phyloP scores from a whole-genome alignment of 2,888 invertebrate genomes.

The Pandemis cinnamomeana region DNA sequence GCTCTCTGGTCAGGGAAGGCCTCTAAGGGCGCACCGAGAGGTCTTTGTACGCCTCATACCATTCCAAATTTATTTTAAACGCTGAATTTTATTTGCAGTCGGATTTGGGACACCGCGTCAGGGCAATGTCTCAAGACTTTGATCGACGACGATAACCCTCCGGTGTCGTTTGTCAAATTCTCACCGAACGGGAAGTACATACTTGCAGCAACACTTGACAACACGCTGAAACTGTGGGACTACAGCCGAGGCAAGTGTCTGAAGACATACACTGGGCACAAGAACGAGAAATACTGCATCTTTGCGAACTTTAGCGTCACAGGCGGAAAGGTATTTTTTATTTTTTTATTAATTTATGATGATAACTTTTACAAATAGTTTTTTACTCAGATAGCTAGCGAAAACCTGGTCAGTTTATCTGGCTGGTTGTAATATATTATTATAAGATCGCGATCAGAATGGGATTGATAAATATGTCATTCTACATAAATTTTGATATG shows the following conservation, averaged over 20 bases:
- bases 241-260: conserved; percentile 99
- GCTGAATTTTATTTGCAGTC: conserved; percentile 87
- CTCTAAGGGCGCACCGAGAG: no score
- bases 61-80: neutral
- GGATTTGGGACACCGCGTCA: conserved; percentile 99
- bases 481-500: no score
- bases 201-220: conserved; percentile 98
- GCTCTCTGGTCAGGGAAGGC: no score
- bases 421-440: no score
- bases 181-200: conserved; percentile 99
- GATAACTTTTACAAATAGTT: no score
- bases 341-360: no score
- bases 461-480: no score
- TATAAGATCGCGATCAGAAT: no score
- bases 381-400: no score
- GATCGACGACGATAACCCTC: conserved; percentile 99
- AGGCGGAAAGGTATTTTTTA: conserved; percentile 93
- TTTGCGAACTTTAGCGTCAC: conserved; percentile 99
- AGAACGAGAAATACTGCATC: conserved; percentile 99
- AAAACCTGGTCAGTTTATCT: no score
- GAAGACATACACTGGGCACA: conserved; percentile 99
- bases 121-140: conserved; percentile 99
- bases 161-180: conserved; percentile 99
- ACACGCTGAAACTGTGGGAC: conserved; percentile 99
- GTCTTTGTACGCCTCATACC: no score